Conservation (phyloP, 2,797 vertebrate genomes). For the Tachyglossus aculeatus region DNA sequence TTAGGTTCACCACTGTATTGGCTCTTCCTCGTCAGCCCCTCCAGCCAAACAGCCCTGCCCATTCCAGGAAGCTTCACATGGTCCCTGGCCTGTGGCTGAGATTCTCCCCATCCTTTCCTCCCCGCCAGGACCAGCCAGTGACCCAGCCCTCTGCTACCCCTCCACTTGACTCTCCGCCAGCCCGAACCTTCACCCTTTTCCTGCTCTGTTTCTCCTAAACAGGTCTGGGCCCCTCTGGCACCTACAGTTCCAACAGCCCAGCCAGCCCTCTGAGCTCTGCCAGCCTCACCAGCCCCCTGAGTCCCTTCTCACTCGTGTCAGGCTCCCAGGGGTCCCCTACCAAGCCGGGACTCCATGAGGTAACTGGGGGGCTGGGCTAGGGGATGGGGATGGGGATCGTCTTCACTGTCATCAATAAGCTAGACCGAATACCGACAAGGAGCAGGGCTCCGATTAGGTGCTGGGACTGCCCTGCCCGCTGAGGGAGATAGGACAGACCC, state of each 20-base stretch:
- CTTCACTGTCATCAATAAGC: too few relatives aligned
- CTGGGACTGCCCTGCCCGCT: too few relatives aligned
- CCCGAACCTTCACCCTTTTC: neutral
- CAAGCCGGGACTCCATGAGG: constrained; percentile 87
- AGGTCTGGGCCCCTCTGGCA: constrained; percentile 82
- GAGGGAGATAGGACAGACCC: too few relatives aligned
- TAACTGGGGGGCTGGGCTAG: constrained; percentile 71
- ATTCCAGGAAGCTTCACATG: too few relatives aligned
- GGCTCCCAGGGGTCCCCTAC: constrained; percentile 90
- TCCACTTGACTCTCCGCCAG: fast-evolving
- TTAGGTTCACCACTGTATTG: neutral
- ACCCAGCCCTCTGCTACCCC: neutral
- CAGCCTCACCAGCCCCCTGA: constrained; percentile 94
- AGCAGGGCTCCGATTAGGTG: too few relatives aligned
- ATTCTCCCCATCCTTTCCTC: neutral
- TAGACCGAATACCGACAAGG: too few relatives aligned
- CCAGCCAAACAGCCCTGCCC: neutral
- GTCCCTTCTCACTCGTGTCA: constrained; percentile 90
- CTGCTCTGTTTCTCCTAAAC: constrained; percentile 66
- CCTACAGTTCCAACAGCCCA: constrained; percentile 94
- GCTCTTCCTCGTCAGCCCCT: neutral
- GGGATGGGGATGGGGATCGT: fast-evolving
- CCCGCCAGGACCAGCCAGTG: too few relatives aligned
- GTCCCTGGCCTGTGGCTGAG: neutral
- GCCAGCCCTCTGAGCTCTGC: constrained; percentile 94